Base-by-base conservation (phyloP, 2,888 invertebrate genomes). In the Mactromeris polynyma region DNA sequence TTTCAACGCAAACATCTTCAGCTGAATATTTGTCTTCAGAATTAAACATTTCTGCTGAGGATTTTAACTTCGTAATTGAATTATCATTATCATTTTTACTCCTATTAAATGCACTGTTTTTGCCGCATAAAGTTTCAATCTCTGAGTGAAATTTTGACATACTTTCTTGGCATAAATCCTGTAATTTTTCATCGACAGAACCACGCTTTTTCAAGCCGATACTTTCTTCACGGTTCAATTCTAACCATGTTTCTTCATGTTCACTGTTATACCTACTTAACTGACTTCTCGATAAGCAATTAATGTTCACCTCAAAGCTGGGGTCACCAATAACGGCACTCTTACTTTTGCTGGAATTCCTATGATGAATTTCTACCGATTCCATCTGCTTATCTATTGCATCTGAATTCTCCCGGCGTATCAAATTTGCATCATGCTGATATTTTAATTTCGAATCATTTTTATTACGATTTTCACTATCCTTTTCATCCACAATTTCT, bases 241-340 rank as follows among this genome's bases (percentile, higher is more conserved):
- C 73, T 46, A 73, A 31, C 38, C 64, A 46, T 83, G 42, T 46
- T 46, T 19, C 83, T 26, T 38, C 64, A 73, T 33, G 69, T 46
- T 73, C 73, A 38, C 73, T 26, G 69, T 40, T 73, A 40, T 73
- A 21, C 31, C 73, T 73, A 83, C 31, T 83, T 73, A 54, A 77
- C 21, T 46, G n/a, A 14, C 42, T 38, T 38, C 36, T 54, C 26
- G 84, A 78, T 51, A 78, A 84, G 84, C 84, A 84, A 84, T 84
- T 84, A 84, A 46, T n/a, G 17, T 21, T 84, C 46, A 51, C 84
- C 84, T 84, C 73, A 84, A 77, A 26, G 9, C 14, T 84, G 36
- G 40, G 84, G 84, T 84, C 84, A 84, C 11, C 51, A 42, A 26
- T 19, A 73, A 73, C 36, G 21, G 14, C 19, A 73, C 73, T 36